A percentile compares a stretch with the other conserved stretches of the same genome.
Conservation (phyloP, 1,140 invertebrate species). For the Eufriesea mexicana region DNA sequence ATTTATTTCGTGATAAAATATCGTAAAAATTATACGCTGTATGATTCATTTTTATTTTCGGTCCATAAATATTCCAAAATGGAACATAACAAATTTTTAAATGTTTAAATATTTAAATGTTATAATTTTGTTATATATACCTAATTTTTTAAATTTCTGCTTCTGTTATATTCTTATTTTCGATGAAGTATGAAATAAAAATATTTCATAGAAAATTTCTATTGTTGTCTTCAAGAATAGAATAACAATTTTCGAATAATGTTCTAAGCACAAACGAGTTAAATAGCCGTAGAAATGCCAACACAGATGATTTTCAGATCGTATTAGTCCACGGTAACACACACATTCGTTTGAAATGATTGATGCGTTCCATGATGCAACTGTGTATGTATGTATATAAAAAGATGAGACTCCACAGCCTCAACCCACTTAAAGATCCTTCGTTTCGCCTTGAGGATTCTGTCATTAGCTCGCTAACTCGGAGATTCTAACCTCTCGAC, state of each 20-base stretch:
- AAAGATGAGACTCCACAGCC: constrained; percentile 66
- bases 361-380: constrained; percentile 59
- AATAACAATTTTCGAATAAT: background rate
- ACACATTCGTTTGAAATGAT: constrained; percentile 34
- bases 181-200: background rate
- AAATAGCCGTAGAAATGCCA: background rate
- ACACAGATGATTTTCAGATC: background rate
- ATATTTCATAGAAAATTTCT: background rate
- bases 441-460: constrained; percentile 65
- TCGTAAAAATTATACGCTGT: too few relatives aligned
- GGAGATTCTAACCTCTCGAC: constrained; percentile 5
- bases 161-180: too few relatives aligned
- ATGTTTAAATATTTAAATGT: too few relatives aligned
- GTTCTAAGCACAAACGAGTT: background rate
- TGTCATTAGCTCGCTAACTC: constrained; percentile 48
- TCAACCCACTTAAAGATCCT: constrained; percentile 74
- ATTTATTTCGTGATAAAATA: too few relatives aligned
- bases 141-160: background rate
- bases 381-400: constrained; percentile 62
- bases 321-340: background rate
- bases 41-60: background rate
- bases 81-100: background rate
- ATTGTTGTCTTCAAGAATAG: background rate
- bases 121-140: too few relatives aligned
- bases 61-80: background rate